Base-by-base conservation (phyloP, 1,140 invertebrate species). In the Uloborus diversus region DNA sequence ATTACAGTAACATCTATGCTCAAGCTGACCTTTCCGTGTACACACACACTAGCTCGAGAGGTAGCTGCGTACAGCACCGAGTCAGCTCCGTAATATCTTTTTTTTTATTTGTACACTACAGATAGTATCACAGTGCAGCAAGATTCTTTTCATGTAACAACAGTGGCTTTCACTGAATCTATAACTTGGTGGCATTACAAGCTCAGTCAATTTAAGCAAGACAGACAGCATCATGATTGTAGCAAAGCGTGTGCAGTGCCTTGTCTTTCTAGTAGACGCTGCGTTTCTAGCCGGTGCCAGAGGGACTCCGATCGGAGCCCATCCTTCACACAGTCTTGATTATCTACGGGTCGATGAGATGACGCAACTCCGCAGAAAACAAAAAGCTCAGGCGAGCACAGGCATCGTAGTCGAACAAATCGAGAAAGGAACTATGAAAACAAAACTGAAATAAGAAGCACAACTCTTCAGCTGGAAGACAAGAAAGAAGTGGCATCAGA, bases 61-160 rank as follows among this genome's bases (percentile, higher is more conserved):
- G 71, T 53, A 51, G 71, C 71, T 32, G 57, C 20, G 37, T 56
- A 78, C 73, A 66, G 73, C 73, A 78, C 73, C 73, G 51, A 47
- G 49, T 37, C 73, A 65, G 73, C 73, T 53, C 1, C 23, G 17
- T 35, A 66, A 49, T 30, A 66, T 33, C 49, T 69, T 56, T 20
- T 68, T 64, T 49, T 70, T 68, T 57, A 33, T 59, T 64, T 78
- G 59, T 78, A 78, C 61, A 78, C 59, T 78, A 78, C 73, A 66
- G 47, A 69, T 42, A 65, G 73, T 78, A 78, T 78, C 73, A 78
- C 73, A 78, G 73, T 65, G 62, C 73, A 78, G 73, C 73, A 78
- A 78, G 59, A 35, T 61, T 62, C 30, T 62, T 64, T 42, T 66
- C 30, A 4, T 23, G 20, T 61, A 61, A 28, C 27, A 33, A 30